phyloP scores from a whole-genome alignment of 2,113 vertebrate genomes.

The Siniperca chuatsi region DNA sequence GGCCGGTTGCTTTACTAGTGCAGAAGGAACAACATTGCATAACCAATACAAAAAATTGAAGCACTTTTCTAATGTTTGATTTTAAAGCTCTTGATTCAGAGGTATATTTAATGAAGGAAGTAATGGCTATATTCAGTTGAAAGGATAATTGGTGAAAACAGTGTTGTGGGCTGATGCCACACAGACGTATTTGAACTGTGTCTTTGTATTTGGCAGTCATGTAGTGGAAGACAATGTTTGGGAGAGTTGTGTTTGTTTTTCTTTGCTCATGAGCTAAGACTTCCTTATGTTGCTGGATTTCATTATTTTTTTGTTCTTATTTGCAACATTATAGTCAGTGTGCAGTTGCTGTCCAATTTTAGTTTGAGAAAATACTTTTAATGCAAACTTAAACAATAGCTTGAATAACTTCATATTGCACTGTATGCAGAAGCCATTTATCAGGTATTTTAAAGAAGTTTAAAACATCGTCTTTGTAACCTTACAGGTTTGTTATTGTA shows the following conservation, averaged over 20 bases:
- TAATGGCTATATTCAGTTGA: background rate
- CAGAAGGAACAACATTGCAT: background rate
- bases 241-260: conserved; percentile 20
- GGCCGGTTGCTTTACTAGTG: background rate
- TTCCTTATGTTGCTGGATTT: conserved; percentile 23
- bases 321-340: conserved; percentile 18
- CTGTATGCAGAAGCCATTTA: conserved; percentile 68
- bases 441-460: conserved; percentile 58
- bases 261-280: conserved; percentile 8
- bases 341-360: conserved; percentile 29
- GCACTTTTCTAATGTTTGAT: conserved; percentile 46
- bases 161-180: background rate
- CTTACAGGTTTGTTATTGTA: conserved; percentile 66
- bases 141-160: conserved; percentile 2
- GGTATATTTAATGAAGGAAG: conserved; percentile 45
- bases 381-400: conserved; percentile 46
- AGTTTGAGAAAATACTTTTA: conserved; percentile 46
- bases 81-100: conserved; percentile 35
- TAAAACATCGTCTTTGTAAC: conserved; percentile 64
- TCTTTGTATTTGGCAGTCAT: conserved; percentile 8
- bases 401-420: conserved; percentile 67
- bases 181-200: background rate
- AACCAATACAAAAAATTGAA: background rate
- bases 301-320: conserved; percentile 23
- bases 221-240: conserved; percentile 22